These are phyloP conservation scores for Agrotis ipsilon DNA, from an alignment of 2,888 invertebrate genomes.

Conservation along the genomic window DNA sequence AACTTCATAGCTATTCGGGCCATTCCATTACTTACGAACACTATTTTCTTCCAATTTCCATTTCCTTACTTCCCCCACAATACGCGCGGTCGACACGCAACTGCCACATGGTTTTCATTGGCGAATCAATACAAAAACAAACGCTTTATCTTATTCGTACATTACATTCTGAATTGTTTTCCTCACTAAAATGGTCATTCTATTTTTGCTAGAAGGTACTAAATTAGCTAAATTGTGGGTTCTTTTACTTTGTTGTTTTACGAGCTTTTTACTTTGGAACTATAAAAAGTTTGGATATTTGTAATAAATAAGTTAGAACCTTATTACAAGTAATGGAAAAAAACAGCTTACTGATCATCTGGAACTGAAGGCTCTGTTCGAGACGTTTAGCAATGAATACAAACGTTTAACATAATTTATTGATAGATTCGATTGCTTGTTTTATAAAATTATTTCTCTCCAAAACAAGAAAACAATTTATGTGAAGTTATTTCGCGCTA, in stretches of 20 bases:
- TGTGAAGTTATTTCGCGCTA: conserved; percentile 2
- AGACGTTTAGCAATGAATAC: neutral
- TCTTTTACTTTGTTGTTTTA: conserved; percentile 1
- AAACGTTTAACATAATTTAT: neutral
- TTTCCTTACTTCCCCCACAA: conserved; percentile 46
- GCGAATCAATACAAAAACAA: conserved; percentile 56
- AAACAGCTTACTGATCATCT: neutral
- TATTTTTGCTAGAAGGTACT: conserved; percentile 18
- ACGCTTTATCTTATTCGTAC: conserved; percentile 21
- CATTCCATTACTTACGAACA: conserved; percentile 57
- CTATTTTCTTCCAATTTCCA: conserved; percentile 60
- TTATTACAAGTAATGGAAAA: neutral
- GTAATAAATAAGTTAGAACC: neutral
- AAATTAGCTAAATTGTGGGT: neutral
- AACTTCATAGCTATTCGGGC: conserved; percentile 43
- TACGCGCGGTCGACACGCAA: conserved; percentile 49
- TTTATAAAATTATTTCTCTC: neutral
- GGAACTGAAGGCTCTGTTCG: neutral
- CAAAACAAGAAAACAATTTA: neutral
- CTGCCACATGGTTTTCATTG: conserved; percentile 51
- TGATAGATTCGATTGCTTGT: neutral
- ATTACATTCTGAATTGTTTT: conserved; percentile 22
- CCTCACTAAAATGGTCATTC: neutral
- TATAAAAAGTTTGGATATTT: conserved; percentile 2
- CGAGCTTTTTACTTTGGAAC: neutral